These are phyloP conservation scores for Patiria miniata DNA, from an alignment of 35 echinoderm and acorn worm species.

Conservation along the genomic window DNA sequence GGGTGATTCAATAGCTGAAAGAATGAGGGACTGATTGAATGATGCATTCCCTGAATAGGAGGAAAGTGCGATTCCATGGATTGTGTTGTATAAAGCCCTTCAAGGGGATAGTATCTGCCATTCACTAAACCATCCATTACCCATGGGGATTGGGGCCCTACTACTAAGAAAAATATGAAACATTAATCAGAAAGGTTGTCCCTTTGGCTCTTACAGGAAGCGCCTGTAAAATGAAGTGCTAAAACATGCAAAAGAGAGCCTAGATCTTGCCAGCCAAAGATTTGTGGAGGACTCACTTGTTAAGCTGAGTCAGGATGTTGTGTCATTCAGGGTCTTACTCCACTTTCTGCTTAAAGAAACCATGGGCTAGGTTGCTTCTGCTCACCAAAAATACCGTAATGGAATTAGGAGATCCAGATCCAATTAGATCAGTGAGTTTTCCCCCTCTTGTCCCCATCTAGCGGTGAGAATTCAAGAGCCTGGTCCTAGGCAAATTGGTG, in stretches of 20 bases:
- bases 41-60: background rate
- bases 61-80: conserved; percentile 9
- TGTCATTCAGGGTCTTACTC: background rate
- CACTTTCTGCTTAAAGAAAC: background rate
- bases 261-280: background rate
- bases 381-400: background rate
- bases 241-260: background rate
- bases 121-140: background rate
- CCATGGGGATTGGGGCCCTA: background rate
- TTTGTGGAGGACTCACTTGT: background rate
- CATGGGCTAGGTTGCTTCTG: background rate
- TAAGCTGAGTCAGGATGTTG: conserved; percentile 14
- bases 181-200: conserved; percentile 3
- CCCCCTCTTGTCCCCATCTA: background rate
- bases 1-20: background rate
- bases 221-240: background rate
- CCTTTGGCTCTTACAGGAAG: background rate
- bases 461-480: background rate
- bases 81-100: background rate
- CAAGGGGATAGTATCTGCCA: background rate
- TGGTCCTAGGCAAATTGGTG: background rate
- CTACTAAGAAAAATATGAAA: conserved; percentile 12
- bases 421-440: conserved; percentile 3
- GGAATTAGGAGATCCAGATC: conserved; percentile 9
- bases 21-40: background rate